phyloP scores from a whole-genome alignment of 1,140 invertebrate genomes.

The Chrysopa pallens region DNA sequence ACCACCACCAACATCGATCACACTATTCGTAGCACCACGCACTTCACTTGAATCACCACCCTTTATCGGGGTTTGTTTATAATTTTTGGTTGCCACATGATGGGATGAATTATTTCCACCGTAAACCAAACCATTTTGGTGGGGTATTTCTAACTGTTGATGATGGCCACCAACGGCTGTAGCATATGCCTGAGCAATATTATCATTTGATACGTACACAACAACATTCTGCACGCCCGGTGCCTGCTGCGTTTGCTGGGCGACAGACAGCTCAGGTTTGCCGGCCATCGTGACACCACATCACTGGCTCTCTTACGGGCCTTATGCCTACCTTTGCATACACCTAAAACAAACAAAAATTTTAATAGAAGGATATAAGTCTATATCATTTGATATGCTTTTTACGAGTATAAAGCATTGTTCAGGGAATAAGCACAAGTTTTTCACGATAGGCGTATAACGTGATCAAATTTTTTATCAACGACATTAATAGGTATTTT shows the following conservation, averaged over 20 bases:
- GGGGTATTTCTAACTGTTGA: conserved; percentile 10
- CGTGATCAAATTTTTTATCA: too few species aligned
- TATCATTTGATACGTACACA: conserved; percentile 27
- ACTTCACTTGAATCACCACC: conserved; percentile 5
- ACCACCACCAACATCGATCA: conserved; percentile 4
- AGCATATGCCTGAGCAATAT: conserved; percentile 22
- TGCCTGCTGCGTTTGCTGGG: conserved; percentile 6
- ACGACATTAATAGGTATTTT: too few species aligned
- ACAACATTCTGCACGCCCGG: conserved; percentile 25
- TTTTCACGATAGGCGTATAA: too few species aligned
- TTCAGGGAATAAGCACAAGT: too few species aligned
- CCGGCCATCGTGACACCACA: conserved; percentile 23
- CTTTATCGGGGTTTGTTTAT: conserved; percentile 10
- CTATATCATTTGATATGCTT: too few species aligned
- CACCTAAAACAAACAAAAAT: conserved; percentile 15
- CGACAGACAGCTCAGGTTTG: conserved; percentile 25
- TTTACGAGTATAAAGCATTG: too few species aligned
- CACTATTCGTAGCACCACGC: conserved; percentile 5
- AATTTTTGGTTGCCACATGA: not conserved
- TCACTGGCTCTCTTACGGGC: conserved; percentile 20
- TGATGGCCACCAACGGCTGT: conserved; percentile 15
- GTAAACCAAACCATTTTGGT: conserved; percentile 11
- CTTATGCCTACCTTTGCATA: conserved; percentile 16
- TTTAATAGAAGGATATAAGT: too few species aligned
- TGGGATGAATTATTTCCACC: conserved; percentile 1